Evolutionary conservation across 2,888 invertebrate species (phyloP), one percentile per base, ranked within the genome.

Genomic region (Fragum fragum): DNA sequence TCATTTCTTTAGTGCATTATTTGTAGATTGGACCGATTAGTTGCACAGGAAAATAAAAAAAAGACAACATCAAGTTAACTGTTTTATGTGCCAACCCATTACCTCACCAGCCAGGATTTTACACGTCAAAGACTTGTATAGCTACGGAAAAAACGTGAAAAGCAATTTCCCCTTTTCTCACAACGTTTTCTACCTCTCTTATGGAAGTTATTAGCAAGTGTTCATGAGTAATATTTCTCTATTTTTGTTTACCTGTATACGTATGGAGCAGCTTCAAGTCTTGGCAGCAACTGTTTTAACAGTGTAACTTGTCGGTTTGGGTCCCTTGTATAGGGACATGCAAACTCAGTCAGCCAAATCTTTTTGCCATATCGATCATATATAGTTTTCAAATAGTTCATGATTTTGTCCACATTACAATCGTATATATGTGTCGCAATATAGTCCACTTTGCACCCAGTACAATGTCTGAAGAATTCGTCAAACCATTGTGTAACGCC

Each of bases 311-410:
- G 80, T 5, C 68, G 39, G 66, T 81, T 71, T 18, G 76, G 78
- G 47, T 70, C 74, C 16, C 69, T 63, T 21, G 80, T 77, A 9
- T 73, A 73, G 26, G 84, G 81, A 32, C 89, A 87, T 1, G 87
- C 85, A 66, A 87, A 86, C 68, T 88, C 87, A 0, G 88, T 88
- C 66, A 88, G 53, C 87, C 88, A 88, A 28, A 88, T 79, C 29
- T 70, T 79, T 66, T 80, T 87, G 26, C 80, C 76, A 71, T 83
- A 89, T 18, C 79, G 71, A 47, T 81, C 47, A 75, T 81, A 83
- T 16, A 89, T 28, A 7, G 52, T 39, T 29, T 87, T 26, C 42
- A 89, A 55, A 63, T 63, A 86, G 23, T 63, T n/a, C 86, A 87
- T 86, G 0, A 79, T 84, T 42, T 72, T 69, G 23, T 83, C 71